These are phyloP conservation scores for Odontomachus brunneus DNA, from an alignment of 1,140 invertebrate genomes.

Conservation along the genomic window DNA sequence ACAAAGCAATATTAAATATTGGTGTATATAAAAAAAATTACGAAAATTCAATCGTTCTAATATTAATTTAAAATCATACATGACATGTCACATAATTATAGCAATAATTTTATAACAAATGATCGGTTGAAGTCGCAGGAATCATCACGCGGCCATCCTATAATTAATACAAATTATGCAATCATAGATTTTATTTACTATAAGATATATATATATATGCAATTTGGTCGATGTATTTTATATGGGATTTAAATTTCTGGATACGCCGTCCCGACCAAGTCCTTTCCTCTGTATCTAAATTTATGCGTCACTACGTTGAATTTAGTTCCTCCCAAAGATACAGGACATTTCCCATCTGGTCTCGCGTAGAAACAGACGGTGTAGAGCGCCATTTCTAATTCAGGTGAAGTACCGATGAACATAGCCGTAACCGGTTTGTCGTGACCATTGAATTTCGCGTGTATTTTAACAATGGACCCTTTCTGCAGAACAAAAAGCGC, in stretches of 20 bases:
- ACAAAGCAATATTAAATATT: too few species aligned
- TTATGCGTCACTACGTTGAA: constrained; percentile 91
- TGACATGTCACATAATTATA: too few species aligned
- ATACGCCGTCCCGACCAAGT: constrained; percentile 92
- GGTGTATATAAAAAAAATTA: too few species aligned
- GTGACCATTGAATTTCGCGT: constrained; percentile 90
- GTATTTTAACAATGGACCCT: constrained; percentile 91
- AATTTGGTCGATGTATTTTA: not conserved
- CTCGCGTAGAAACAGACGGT: constrained; percentile 93
- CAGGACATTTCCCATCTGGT: constrained; percentile 89
- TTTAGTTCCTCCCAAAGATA: constrained; percentile 89
- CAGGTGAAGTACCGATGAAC: constrained; percentile 96
- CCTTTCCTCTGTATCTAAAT: constrained; percentile 90
- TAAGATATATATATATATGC: too few species aligned
- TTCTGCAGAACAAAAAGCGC: constrained; percentile 88
- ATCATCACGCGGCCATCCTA: too few species aligned
- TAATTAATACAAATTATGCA: too few species aligned
- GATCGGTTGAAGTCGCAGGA: too few species aligned
- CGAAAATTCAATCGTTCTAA: too few species aligned
- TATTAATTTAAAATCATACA: too few species aligned
- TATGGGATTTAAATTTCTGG: constrained; percentile 88
- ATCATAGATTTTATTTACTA: too few species aligned
- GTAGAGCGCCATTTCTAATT: constrained; percentile 96
- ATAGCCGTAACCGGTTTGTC: constrained; percentile 92
- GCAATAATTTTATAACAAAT: too few species aligned